Conservation (phyloP, 2,797 vertebrate genomes). For the Cephalopachus bancanus region DNA sequence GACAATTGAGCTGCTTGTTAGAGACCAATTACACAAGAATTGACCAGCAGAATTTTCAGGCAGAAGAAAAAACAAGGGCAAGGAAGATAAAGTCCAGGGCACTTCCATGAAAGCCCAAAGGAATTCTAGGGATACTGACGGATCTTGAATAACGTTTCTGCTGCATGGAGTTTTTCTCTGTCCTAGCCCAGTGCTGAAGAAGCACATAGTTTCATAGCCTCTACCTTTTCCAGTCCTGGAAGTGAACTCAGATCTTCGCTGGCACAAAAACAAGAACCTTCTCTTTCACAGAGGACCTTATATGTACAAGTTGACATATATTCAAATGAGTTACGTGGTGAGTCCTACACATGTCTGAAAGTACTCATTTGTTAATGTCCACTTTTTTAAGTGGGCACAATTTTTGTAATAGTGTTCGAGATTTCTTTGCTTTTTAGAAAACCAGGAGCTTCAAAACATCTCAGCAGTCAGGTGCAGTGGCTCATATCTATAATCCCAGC, state of each 20-base stretch:
- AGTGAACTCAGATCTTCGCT: neutral
- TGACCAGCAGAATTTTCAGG: neutral
- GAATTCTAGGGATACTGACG: neutral
- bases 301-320: neutral
- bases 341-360: neutral
- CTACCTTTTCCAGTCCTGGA: neutral
- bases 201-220: neutral
- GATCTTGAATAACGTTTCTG: neutral
- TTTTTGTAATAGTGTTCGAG: neutral
- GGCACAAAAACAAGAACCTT: neutral
- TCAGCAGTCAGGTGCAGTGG: too few relatives aligned
- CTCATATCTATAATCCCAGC: too few relatives aligned
- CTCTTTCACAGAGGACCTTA: neutral
- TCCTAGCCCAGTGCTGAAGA: neutral
- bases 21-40: neutral
- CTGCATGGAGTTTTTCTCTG: neutral
- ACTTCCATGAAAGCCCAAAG: neutral
- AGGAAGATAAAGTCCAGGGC: neutral
- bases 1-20: neutral
- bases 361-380: neutral
- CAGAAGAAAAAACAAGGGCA: conserved; percentile 26
- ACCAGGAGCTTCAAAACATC: neutral
- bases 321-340: neutral
- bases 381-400: neutral
- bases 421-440: neutral